Evolutionary conservation across 2,797 vertebrate species (phyloP).

Genomic region (Sebastes aleutianus): DNA sequence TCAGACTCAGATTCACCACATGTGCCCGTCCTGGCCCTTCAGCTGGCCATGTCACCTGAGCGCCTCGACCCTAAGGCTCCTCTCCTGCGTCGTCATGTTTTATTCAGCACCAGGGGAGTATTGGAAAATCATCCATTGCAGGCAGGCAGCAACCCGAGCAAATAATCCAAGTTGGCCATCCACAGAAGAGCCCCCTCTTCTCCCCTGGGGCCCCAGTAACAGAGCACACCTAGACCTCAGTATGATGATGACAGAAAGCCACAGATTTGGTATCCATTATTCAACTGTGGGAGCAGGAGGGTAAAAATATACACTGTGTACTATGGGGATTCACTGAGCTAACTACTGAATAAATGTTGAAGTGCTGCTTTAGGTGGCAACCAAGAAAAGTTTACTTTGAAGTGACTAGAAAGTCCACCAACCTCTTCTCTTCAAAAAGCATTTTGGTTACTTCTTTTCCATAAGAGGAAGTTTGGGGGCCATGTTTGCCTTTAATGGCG

Average conservation of each 20-base stretch:
- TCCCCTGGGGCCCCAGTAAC: conserved; percentile 25
- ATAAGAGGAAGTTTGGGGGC: neutral
- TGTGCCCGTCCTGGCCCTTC: conserved; percentile 54
- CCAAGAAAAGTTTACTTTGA: neutral
- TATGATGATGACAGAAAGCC: conserved; percentile 75
- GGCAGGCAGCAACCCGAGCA: conserved; percentile 53
- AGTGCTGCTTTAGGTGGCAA: neutral
- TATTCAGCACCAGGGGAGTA: conserved; percentile 83
- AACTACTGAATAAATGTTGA: neutral
- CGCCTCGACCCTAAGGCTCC: conserved; percentile 69
- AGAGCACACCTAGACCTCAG: conserved; percentile 29
- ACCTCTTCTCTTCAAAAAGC: neutral
- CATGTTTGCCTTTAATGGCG: neutral
- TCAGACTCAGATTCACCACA: conserved; percentile 58
- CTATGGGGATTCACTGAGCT: conserved; percentile 61
- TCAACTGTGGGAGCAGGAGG: conserved; percentile 67
- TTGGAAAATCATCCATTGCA: conserved; percentile 85
- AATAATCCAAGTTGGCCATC: conserved; percentile 38
- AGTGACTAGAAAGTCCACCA: neutral
- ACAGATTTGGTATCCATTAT: conserved; percentile 84
- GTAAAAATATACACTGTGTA: conserved; percentile 76
- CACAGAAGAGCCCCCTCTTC: neutral
- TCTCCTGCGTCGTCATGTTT: conserved; percentile 86
- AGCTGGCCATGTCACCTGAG: conserved; percentile 77
- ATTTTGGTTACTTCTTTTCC: neutral